Conservation (phyloP, 2,888 invertebrate genomes). For the Catonia carolina region DNA sequence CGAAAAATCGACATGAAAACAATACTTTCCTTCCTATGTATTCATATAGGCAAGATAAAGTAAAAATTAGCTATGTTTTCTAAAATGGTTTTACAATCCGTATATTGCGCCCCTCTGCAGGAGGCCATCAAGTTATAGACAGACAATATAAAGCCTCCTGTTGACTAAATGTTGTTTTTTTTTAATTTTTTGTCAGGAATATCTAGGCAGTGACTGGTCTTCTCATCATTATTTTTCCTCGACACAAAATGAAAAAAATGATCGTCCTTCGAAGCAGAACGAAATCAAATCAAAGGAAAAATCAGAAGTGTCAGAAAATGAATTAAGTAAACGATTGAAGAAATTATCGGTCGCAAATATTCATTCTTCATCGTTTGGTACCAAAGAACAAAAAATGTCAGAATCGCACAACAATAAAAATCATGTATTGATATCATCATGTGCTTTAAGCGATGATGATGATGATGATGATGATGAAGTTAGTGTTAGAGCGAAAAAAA, state of each 20-base stretch:
- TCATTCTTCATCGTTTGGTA: background rate
- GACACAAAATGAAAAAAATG: slow-evolving; percentile 1
- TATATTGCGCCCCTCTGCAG: too few relatives aligned
- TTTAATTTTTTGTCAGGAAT: too few relatives aligned
- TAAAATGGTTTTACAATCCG: too few relatives aligned
- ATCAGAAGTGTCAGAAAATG: background rate
- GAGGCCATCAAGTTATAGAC: too few relatives aligned
- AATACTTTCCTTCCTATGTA: too few relatives aligned
- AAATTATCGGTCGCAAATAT: too few relatives aligned
- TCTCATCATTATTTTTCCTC: slow-evolving; percentile 28
- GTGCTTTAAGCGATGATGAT: background rate
- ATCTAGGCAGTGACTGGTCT: slow-evolving; percentile 28
- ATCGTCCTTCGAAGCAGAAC: background rate
- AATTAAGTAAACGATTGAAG: background rate
- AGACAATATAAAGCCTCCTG: too few relatives aligned
- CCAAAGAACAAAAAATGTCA: too few relatives aligned
- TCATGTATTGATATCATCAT: background rate
- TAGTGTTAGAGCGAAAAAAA: background rate
- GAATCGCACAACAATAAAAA: background rate
- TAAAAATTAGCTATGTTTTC: too few relatives aligned
- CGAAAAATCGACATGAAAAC: too few relatives aligned
- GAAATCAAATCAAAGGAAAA: background rate
- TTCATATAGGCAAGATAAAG: too few relatives aligned
- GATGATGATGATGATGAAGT: background rate
- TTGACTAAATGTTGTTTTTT: too few relatives aligned